Percentiles rank a stretch among this genome's conserved stretches.
Conservation (phyloP, 1,140 invertebrate genomes). For the Lepidotrigona ventralis region DNA sequence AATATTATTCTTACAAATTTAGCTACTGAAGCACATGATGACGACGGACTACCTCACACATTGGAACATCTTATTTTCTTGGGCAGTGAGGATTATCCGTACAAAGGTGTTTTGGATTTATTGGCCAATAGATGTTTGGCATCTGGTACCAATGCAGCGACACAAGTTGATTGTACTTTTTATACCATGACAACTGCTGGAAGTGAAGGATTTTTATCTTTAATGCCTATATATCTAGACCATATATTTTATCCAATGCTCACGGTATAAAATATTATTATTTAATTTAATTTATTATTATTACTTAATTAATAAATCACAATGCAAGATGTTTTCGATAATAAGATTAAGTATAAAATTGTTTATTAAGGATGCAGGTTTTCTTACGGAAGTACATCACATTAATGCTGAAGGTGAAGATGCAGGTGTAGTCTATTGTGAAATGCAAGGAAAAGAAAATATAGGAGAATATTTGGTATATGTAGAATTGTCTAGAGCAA, state of each 20-base stretch:
- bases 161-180: constrained; percentile 92
- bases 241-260: constrained; percentile 93
- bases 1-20: constrained; percentile 32
- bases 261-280: constrained; percentile 79
- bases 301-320: background rate
- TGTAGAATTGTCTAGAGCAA: constrained; percentile 83
- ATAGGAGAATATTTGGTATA: constrained; percentile 86
- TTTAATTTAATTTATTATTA: background rate
- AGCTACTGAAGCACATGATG: constrained; percentile 95
- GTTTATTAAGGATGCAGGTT: constrained; percentile 85
- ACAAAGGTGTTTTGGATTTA: constrained; percentile 93
- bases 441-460: constrained; percentile 94
- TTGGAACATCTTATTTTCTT: constrained; percentile 96
- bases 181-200: constrained; percentile 95
- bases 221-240: constrained; percentile 94
- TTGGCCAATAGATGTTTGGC: constrained; percentile 93
- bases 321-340: background rate
- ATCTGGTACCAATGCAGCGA: constrained; percentile 94
- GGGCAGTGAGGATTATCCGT: constrained; percentile 94
- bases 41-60: constrained; percentile 96
- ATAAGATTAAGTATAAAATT: background rate
- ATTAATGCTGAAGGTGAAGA: constrained; percentile 92
- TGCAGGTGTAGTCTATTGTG: constrained; percentile 95
- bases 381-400: constrained; percentile 95
- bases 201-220: constrained; percentile 91